A percentile compares a stretch with the other conserved stretches of the same genome.
These are phyloP conservation scores for Sinhomidia bicolor DNA, from an alignment of 2,888 invertebrate genomes.

Conservation along the genomic window DNA sequence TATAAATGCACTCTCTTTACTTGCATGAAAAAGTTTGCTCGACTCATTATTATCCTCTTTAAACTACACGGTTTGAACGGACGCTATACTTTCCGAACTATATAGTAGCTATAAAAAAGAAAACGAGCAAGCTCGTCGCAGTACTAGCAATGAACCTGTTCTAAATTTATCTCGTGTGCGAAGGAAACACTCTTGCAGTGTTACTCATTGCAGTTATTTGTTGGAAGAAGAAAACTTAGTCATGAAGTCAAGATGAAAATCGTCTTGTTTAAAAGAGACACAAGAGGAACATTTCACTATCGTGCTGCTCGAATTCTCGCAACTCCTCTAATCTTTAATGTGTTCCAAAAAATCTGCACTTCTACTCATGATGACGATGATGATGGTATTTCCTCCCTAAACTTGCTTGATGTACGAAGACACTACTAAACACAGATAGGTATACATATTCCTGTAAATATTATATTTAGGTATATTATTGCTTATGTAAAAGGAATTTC, in stretches of 20 bases:
- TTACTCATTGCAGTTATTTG: conserved; percentile 10
- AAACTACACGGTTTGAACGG: not conserved
- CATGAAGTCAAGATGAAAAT: not conserved
- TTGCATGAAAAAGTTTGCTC: too few relatives aligned
- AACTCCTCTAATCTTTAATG: conserved; percentile 2
- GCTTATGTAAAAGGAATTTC: not conserved
- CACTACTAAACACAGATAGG: not conserved
- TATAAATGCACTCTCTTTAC: too few relatives aligned
- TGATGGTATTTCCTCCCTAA: not conserved
- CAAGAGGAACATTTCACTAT: not conserved
- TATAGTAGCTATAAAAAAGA: not conserved
- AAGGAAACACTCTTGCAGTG: not conserved
- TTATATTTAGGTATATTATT: not conserved
- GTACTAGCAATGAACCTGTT: conserved; percentile 15
- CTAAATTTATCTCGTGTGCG: conserved; percentile 56
- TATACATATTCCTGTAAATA: not conserved
- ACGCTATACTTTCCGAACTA: not conserved
- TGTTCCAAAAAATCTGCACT: conserved; percentile 35
- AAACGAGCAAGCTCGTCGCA: not conserved
- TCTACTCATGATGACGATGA: not conserved
- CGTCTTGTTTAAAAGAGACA: not conserved
- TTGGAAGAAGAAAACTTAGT: not conserved
- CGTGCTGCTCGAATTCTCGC: conserved; percentile 6
- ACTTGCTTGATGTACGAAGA: not conserved
- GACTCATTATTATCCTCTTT: too few relatives aligned